These are phyloP conservation scores for Sminthopsis crassicaudata DNA, from an alignment of 2,113 vertebrate genomes.

Conservation along the genomic window DNA sequence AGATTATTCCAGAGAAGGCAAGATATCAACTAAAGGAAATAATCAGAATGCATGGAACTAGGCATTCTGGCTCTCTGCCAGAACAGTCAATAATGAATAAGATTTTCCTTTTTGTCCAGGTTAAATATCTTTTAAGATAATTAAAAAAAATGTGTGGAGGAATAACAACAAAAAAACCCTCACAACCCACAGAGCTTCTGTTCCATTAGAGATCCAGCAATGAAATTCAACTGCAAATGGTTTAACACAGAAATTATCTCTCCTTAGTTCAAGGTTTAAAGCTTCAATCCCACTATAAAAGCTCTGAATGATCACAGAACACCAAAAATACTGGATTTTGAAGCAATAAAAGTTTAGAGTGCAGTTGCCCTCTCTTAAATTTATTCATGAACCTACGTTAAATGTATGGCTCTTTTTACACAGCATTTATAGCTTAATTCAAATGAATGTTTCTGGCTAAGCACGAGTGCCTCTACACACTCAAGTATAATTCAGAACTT, in stretches of 20 bases:
- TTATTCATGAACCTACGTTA: slow-evolving; percentile 88
- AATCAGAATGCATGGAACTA: slow-evolving; percentile 84
- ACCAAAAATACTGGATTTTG: slow-evolving; percentile 85
- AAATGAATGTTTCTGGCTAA: slow-evolving; percentile 95
- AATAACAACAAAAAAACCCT: neutral
- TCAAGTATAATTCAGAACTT: slow-evolving; percentile 95
- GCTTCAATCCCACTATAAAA: slow-evolving; percentile 86
- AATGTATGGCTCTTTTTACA: slow-evolving; percentile 87
- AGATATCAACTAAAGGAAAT: slow-evolving; percentile 84
- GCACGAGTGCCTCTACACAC: slow-evolving; percentile 93
- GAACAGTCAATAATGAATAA: slow-evolving; percentile 81
- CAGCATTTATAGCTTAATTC: slow-evolving; percentile 89
- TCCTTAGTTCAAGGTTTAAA: slow-evolving; percentile 85
- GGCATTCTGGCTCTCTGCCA: slow-evolving; percentile 80
- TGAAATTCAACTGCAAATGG: slow-evolving; percentile 80
- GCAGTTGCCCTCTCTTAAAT: slow-evolving; percentile 88
- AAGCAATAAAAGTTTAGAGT: slow-evolving; percentile 87
- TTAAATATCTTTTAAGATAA: slow-evolving; percentile 77
- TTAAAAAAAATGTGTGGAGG: neutral
- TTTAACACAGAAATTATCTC: slow-evolving; percentile 84
- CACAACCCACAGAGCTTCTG: slow-evolving; percentile 79
- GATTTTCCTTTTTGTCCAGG: slow-evolving; percentile 80
- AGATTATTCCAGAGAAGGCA: slow-evolving; percentile 84
- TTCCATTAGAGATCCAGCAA: slow-evolving; percentile 82
- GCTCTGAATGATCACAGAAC: slow-evolving; percentile 85